These are phyloP conservation scores for Pyrocoelia pectoralis DNA, from an alignment of 2,888 invertebrate genomes.

Conservation along the genomic window DNA sequence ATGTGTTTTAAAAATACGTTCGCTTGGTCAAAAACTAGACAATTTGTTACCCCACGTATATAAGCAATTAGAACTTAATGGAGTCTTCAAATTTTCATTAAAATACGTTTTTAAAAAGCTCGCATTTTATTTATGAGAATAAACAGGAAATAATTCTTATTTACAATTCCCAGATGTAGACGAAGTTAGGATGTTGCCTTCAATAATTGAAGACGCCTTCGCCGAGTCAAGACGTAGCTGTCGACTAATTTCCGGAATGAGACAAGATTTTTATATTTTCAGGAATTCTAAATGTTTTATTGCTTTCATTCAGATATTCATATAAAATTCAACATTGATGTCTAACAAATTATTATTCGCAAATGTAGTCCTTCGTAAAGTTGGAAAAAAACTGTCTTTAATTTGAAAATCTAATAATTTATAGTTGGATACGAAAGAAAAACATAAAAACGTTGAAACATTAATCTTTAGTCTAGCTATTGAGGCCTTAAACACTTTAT, in stretches of 20 bases:
- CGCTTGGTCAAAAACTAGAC: conserved; percentile 1
- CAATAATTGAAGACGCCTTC: conserved; percentile 43
- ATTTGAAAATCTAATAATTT: conserved; percentile 20
- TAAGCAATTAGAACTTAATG: conserved; percentile 4
- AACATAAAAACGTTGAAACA: conserved; percentile 33
- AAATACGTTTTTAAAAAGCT: conserved; percentile 17
- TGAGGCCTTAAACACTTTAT: conserved; percentile 47
- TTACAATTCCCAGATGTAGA: conserved; percentile 45
- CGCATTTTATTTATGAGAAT: conserved; percentile 40
- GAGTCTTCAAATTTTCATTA: conserved; percentile 7
- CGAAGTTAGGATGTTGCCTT: conserved; percentile 40
- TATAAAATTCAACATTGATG: conserved; percentile 1
- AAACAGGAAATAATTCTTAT: conserved; percentile 50
- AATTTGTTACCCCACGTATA: not conserved
- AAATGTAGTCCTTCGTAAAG: not conserved
- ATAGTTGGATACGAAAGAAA: conserved; percentile 16
- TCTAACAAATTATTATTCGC: conserved; percentile 4
- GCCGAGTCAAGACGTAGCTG: conserved; percentile 39
- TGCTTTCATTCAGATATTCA: conserved; percentile 20
- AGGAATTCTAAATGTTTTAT: conserved; percentile 37
- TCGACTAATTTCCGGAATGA: conserved; percentile 43
- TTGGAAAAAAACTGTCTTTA: not conserved
- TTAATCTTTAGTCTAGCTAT: conserved; percentile 36
- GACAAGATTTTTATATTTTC: conserved; percentile 44
- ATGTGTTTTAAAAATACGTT: conserved; percentile 8